Evolutionary conservation across 2,113 vertebrate genomes (phyloP).

Genomic region (Mungos mungo): DNA sequence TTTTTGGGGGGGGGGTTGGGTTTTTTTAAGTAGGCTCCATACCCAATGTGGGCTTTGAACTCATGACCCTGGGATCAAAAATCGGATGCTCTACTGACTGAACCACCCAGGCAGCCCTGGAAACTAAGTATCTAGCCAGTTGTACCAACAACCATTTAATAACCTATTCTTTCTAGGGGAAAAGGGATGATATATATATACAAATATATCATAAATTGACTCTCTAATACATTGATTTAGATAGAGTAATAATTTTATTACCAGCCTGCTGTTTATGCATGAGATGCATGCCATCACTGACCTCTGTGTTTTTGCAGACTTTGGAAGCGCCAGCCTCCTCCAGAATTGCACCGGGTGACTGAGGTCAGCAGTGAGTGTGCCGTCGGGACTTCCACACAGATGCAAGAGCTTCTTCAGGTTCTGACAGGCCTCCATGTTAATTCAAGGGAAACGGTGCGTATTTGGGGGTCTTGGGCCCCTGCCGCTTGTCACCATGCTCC

Average conservation of each 20-base stretch:
- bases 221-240: not conserved
- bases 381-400: not conserved
- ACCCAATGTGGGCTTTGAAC: no score
- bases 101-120: no score
- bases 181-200: no score
- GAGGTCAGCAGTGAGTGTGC: accelerated
- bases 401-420: not conserved
- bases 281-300: not conserved
- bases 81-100: no score
- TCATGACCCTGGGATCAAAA: no score
- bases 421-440: not conserved
- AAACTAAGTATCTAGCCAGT: not conserved
- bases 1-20: no score
- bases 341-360: no score
- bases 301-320: not conserved
- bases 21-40: no score
- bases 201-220: not conserved
- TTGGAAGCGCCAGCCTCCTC: not conserved
- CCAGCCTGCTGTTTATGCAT: no score
- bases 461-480: not conserved
- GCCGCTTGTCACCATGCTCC: not conserved
- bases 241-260: not conserved
- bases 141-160: not conserved
- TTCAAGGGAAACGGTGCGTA: accelerated
- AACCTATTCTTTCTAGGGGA: no score